These are phyloP conservation scores for Cisticola juncidis DNA, from an alignment of 2,113 vertebrate genomes.

Conservation along the genomic window DNA sequence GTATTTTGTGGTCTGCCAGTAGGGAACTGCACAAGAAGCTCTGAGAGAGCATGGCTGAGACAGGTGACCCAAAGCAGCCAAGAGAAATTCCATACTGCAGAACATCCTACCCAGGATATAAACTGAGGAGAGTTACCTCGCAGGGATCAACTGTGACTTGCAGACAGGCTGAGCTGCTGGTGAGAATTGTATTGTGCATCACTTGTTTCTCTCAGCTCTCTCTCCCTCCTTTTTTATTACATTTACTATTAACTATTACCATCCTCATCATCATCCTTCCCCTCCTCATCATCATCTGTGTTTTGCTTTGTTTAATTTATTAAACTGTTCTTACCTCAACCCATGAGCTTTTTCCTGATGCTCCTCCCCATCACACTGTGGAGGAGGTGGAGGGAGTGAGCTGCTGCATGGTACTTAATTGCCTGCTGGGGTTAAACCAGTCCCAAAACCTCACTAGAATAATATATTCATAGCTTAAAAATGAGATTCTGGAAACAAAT, in stretches of 20 bases:
- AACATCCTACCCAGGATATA: not conserved
- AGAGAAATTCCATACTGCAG: not conserved
- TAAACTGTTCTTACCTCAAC: not conserved
- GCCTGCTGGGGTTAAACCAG: not conserved
- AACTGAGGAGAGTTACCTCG: not conserved
- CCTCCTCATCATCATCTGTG: not conserved
- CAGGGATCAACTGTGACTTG: fast-evolving
- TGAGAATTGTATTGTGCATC: not conserved
- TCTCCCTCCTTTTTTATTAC: not conserved
- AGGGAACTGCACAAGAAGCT: not conserved
- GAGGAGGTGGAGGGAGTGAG: not conserved
- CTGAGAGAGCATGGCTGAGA: too few species aligned
- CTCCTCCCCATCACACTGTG: not conserved
- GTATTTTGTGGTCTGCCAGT: too few species aligned
- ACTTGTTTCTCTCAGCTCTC: not conserved
- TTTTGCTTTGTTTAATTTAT: not conserved
- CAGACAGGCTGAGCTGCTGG: not conserved
- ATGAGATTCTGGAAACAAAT: not conserved
- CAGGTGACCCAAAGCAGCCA: not conserved
- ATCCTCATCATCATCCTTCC: not conserved
- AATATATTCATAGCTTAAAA: not conserved
- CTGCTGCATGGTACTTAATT: not conserved
- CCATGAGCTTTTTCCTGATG: not conserved
- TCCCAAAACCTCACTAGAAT: not conserved
- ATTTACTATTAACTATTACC: not conserved